phyloP scores from a whole-genome alignment of 1,140 invertebrate species.

The Drosophila sechellia region DNA sequence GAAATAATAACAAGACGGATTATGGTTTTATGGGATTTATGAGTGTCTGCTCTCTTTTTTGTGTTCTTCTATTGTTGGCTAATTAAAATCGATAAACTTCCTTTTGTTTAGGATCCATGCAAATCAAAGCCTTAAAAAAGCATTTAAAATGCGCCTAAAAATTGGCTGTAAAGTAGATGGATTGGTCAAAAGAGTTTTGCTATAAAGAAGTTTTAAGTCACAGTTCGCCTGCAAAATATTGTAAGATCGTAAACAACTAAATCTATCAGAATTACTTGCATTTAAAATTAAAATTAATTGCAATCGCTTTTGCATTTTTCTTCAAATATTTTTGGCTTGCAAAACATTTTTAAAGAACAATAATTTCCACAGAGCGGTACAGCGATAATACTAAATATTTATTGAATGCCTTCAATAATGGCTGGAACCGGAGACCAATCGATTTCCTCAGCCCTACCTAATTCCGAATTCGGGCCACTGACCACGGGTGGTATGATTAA shows the following conservation, averaged over 20 bases:
- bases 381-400: not conserved
- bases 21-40: not conserved
- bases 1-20: not conserved
- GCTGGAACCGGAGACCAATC: not conserved
- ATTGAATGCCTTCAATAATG: slow-evolving; percentile 1
- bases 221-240: too few species aligned
- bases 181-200: too few species aligned
- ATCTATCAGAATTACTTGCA: too few species aligned
- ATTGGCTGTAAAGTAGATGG: not conserved
- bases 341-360: too few species aligned
- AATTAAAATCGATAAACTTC: not conserved
- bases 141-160: not conserved
- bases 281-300: too few species aligned
- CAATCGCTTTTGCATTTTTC: too few species aligned
- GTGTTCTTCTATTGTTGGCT: not conserved
- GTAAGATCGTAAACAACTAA: too few species aligned
- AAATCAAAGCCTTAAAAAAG: too few species aligned
- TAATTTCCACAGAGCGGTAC: not conserved
- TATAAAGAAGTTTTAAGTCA: too few species aligned
- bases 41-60: not conserved
- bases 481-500: slow-evolving; percentile 12
- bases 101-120: not conserved
- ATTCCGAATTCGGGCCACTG: slow-evolving; percentile 7
- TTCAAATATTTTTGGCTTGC: too few species aligned
- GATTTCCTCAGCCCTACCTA: slow-evolving; percentile 3